Conservation (phyloP, 2,888 invertebrate species). For the Cephus spinipes region DNA sequence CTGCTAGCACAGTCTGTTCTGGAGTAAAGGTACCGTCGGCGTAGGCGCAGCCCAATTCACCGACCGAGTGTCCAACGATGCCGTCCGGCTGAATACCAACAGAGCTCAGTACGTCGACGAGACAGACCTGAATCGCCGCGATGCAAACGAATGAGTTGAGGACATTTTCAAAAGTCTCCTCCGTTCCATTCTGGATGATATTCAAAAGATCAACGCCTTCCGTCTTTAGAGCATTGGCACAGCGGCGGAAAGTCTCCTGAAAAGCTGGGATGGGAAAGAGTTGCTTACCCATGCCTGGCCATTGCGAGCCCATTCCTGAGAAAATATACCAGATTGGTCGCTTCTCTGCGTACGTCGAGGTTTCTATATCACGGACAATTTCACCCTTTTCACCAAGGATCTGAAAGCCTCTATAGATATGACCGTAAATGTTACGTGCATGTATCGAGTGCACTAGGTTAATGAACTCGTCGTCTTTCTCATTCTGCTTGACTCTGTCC, state of each 20-base stretch:
- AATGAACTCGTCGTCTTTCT: slow-evolving; percentile 78
- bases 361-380: slow-evolving; percentile 68
- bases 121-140: slow-evolving; percentile 94
- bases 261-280: slow-evolving; percentile 88
- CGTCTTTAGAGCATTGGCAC: slow-evolving; percentile 81
- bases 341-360: slow-evolving; percentile 69
- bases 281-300: slow-evolving; percentile 94
- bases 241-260: slow-evolving; percentile 80
- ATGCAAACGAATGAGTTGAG: slow-evolving; percentile 93
- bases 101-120: slow-evolving; percentile 87
- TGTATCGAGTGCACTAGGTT: slow-evolving; percentile 83
- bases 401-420: slow-evolving; percentile 85
- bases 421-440: slow-evolving; percentile 77
- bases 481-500: slow-evolving; percentile 72
- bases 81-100: slow-evolving; percentile 90
- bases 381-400: slow-evolving; percentile 73
- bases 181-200: slow-evolving; percentile 81
- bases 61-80: slow-evolving; percentile 95
- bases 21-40: slow-evolving; percentile 95
- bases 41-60: slow-evolving; percentile 93
- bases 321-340: slow-evolving; percentile 95
- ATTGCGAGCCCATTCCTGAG: slow-evolving; percentile 98
- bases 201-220: slow-evolving; percentile 87
- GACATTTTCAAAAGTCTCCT: slow-evolving; percentile 85
- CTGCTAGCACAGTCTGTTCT: slow-evolving; percentile 93